Percentiles rank a stretch among this genome's conserved stretches.
These are phyloP conservation scores for Acleris emargana DNA, from an alignment of 2,888 invertebrate genomes.

Conservation along the genomic window DNA sequence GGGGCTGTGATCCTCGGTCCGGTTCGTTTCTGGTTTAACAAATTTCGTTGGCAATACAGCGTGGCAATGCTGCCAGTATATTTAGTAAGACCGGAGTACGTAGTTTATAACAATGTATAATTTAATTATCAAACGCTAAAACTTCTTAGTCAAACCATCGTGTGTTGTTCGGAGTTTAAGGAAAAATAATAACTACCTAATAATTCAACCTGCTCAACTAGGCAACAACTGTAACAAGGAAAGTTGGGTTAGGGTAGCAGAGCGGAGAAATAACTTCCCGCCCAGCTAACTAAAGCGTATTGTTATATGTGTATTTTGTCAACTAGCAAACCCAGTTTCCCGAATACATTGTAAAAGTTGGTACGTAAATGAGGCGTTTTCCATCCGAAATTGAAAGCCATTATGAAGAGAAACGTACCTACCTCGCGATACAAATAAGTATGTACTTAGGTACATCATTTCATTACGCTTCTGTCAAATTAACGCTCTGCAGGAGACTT, in stretches of 20 bases:
- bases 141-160: neutral
- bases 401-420: constrained; percentile 34
- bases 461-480: constrained; percentile 49
- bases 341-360: constrained; percentile 12
- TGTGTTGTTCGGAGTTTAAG: neutral
- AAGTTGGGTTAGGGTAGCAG: constrained; percentile 16
- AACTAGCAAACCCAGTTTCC: neutral
- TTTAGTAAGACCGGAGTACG: too few relatives aligned
- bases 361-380: neutral
- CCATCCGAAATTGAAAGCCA: constrained; percentile 27
- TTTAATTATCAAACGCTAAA: too few relatives aligned
- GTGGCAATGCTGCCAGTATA: too few relatives aligned
- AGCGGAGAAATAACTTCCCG: constrained; percentile 7
- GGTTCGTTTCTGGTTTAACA: too few relatives aligned
- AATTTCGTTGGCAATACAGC: too few relatives aligned
- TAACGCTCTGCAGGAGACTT: constrained; percentile 47
- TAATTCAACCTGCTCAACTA: neutral
- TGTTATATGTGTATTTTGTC: constrained; percentile 1
- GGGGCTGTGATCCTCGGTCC: too few relatives aligned
- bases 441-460: constrained; percentile 41
- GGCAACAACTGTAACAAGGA: constrained; percentile 6
- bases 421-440: constrained; percentile 13
- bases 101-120: too few relatives aligned
- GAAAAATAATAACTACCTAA: neutral
- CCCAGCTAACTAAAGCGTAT: constrained; percentile 6